Percentiles rank a stretch among this genome's conserved stretches.
Conservation (phyloP, 2,888 invertebrate species). For the Melieria picta region DNA sequence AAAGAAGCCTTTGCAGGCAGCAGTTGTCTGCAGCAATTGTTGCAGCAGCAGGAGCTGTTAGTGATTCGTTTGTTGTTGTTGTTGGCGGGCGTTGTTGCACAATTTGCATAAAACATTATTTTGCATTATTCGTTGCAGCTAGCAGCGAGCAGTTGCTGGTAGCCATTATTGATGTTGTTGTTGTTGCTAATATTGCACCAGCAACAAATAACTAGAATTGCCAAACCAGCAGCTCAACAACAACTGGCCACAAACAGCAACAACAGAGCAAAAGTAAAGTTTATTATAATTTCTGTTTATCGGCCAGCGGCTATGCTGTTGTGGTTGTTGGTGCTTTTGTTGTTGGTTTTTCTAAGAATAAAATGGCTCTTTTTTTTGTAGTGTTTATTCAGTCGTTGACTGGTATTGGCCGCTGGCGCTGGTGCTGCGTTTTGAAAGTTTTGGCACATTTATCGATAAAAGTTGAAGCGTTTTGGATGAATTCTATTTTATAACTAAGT, state of each 20-base stretch:
- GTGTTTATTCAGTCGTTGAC: no score
- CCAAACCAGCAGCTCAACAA: neutral
- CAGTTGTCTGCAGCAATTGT: no score
- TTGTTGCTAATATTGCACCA: neutral
- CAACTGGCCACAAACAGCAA: neutral
- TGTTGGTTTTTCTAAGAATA: neutral
- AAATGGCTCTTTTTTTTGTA: no score
- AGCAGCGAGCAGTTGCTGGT: no score
- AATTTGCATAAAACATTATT: slow-evolving; percentile 35
- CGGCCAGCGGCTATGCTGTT: neutral
- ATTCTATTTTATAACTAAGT: no score
- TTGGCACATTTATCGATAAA: no score
- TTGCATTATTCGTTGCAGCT: slow-evolving; percentile 23
- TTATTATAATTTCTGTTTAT: slow-evolving; percentile 1
- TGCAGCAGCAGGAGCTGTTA: no score
- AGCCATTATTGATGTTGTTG: neutral
- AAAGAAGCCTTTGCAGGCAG: no score
- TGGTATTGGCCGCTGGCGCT: no score
- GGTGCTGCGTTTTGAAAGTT: no score
- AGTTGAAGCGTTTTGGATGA: no score
- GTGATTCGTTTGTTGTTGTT: slow-evolving; percentile 3
- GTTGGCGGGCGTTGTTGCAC: slow-evolving; percentile 15
- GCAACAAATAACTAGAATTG: neutral
- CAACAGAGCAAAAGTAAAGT: neutral
- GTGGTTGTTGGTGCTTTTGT: neutral